Conservation (phyloP, 1,140 invertebrate species). For the Dermatophagoides farinae region DNA sequence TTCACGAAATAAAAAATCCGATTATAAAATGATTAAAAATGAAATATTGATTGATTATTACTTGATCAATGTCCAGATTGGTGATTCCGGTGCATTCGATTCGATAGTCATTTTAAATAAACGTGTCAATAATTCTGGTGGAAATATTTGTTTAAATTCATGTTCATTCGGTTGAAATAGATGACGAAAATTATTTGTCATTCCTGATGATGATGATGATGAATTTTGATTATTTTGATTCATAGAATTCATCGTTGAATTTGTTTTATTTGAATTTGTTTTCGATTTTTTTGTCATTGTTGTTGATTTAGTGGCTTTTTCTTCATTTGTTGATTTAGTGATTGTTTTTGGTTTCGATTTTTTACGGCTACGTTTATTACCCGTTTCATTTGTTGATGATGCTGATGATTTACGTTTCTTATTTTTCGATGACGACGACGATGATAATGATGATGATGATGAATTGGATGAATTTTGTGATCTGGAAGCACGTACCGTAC, state of each 20-base stretch:
- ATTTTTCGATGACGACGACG: no score
- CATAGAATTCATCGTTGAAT: background rate
- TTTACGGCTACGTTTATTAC: no score
- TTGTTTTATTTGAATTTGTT: background rate
- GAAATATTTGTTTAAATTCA: constrained; percentile 8
- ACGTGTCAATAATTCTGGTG: background rate
- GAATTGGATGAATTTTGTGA: no score
- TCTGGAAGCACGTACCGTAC: no score
- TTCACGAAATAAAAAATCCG: background rate
- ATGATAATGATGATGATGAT: no score
- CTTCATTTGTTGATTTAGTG: no score
- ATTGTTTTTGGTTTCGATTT: no score
- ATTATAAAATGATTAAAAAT: background rate
- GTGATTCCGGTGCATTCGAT: no score
- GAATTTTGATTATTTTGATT: background rate
- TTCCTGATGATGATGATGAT: background rate
- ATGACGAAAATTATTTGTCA: background rate
- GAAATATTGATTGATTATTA: background rate
- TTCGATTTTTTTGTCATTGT: background rate
- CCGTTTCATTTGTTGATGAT: no score
- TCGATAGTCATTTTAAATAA: background rate
- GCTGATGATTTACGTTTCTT: no score
- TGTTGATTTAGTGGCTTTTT: background rate
- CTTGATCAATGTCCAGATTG: background rate
- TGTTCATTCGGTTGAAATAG: background rate